Evolutionary conservation across 2,113 vertebrate species (phyloP).

Genomic region (Ctenodactylus gundi): DNA sequence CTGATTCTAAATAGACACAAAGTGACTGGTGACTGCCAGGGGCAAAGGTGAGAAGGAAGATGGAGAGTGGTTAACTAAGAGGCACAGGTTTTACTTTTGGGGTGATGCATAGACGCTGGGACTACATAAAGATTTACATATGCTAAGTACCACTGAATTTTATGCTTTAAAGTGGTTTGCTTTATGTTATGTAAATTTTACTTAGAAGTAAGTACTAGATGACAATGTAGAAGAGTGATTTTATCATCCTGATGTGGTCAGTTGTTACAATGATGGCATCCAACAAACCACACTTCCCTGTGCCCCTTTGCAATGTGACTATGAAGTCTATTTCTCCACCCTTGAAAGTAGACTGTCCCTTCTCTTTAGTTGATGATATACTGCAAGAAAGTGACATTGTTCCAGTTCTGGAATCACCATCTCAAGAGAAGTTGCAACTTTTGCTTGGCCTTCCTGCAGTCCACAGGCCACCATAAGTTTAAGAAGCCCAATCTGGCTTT

Average conservation of each 20-base stretch:
- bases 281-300: not conserved
- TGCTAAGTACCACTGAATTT: not conserved
- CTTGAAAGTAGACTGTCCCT: not conserved
- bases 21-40: not conserved
- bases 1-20: not conserved
- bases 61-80: not conserved
- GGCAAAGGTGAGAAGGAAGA: not conserved
- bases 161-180: not conserved
- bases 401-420: not conserved
- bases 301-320: not conserved
- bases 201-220: not conserved
- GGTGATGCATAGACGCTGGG: not conserved
- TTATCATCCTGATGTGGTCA: not conserved
- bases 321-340: not conserved
- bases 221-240: not conserved
- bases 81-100: not conserved
- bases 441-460: not conserved
- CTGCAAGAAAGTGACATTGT: not conserved
- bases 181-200: constrained; percentile 3
- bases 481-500: not conserved
- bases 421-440: not conserved
- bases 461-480: not conserved
- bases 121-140: not conserved
- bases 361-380: not conserved
- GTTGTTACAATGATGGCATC: not conserved